phyloP scores from a whole-genome alignment of 2,113 vertebrate species.

The Redunca redunca region DNA sequence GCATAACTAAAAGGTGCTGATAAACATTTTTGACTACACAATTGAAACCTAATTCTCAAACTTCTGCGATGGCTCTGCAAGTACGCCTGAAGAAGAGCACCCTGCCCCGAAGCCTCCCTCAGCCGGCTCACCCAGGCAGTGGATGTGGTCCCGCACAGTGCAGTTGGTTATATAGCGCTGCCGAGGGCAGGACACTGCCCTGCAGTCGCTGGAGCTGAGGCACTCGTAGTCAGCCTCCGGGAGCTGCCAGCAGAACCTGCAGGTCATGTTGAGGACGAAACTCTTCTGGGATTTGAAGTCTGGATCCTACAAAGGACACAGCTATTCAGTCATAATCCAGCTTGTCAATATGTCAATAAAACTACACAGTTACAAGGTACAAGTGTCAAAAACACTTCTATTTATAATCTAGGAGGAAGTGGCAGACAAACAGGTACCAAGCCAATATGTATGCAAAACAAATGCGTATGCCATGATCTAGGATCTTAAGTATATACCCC shows the following conservation, averaged over 20 bases:
- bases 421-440: not conserved
- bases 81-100: not conserved
- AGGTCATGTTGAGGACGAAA: conserved; percentile 89
- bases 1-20: not conserved
- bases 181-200: conserved; percentile 93
- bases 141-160: conserved; percentile 89
- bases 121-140: conserved; percentile 88
- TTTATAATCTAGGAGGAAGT: not conserved
- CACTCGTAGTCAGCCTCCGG: conserved; percentile 90
- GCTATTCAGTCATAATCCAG: not conserved
- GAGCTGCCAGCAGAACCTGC: conserved; percentile 98
- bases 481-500: not conserved
- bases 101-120: accelerated
- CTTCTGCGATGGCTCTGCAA: not conserved
- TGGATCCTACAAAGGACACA: conserved; percentile 79
- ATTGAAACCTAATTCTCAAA: not conserved
- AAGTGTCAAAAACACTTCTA: not conserved
- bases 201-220: conserved; percentile 89
- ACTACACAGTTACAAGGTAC: not conserved
- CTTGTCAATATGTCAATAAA: not conserved
- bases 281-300: conserved; percentile 80
- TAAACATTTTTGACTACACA: not conserved
- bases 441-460: not conserved
- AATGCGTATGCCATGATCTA: not conserved
- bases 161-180: conserved; percentile 91